Conservation (phyloP, 2,797 vertebrate species). For the Okamejei kenojei region DNA sequence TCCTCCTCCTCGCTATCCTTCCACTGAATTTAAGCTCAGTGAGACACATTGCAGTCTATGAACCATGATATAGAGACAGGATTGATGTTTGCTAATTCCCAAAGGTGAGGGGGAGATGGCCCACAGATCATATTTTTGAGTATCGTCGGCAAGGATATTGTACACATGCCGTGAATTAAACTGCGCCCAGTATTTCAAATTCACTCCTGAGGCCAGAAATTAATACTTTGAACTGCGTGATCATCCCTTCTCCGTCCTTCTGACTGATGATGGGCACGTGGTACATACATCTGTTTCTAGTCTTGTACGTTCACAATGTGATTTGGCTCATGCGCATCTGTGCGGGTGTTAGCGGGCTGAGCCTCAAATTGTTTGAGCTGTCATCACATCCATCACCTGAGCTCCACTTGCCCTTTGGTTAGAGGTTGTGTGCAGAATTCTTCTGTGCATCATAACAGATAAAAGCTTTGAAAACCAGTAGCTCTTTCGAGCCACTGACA, state of each 20-base stretch:
- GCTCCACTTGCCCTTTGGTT: neutral
- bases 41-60: too few relatives aligned
- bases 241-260: neutral
- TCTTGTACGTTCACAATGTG: neutral
- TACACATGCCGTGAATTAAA: neutral
- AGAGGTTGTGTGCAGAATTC: conserved; percentile 18
- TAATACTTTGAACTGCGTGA: neutral
- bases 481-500: neutral
- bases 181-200: neutral
- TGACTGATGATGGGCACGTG: neutral
- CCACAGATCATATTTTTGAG: neutral
- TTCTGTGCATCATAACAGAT: conserved; percentile 20
- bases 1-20: too few relatives aligned
- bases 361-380: neutral
- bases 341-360: neutral
- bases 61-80: neutral
- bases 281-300: neutral
- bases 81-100: neutral
- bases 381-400: conserved; percentile 3
- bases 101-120: neutral
- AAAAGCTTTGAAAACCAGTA: neutral
- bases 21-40: neutral
- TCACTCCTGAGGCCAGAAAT: neutral
- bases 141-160: neutral
- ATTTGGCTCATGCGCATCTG: too few relatives aligned